Base-by-base conservation (phyloP, 2,113 vertebrate species). In the Chrysemys picta region DNA sequence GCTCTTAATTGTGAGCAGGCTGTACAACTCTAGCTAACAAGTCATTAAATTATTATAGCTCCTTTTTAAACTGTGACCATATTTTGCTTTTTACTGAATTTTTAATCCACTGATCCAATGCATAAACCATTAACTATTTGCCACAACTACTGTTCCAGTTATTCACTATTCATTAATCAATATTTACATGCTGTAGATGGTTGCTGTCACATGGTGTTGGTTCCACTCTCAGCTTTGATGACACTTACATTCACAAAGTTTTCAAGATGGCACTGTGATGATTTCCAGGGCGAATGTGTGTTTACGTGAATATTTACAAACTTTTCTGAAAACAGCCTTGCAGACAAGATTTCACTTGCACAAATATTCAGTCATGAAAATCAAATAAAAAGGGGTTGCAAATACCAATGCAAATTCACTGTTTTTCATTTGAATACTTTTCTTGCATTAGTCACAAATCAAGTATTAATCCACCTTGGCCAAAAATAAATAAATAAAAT, bases 1-100 rank as follows among this genome's bases (percentile, higher is more conserved):
- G 27, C 31, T n/a, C 4, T 0, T 14, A 35, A 38, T 0, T 1
- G 8, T 7, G 22, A 7, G 22, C 1, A 85, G 25, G 13, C 1
- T 57, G 80, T 8, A 54, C 59, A 45, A 75, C 19, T 76, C 62
- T 19, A 17, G 35, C 62, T 69, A n/a, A n/a, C 19, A 69, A 69
- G 62, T 69, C 8, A 69, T n/a, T n/a, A 69, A 16, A 19, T n/a
- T n/a, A 69, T 10, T 35, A 69, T 35, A 69, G 31, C 62, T 69
- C 12, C 21, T 85, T 49, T n/a, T 87, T 31, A 45, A 57, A 65
- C 2, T 53, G 10, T 21, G 65, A 84, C 2, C 2, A 53, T 16
- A 6, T 17, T 83, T 62, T 90, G 50, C 11, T 81, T 62, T 19
- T 6, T 85, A 3, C 72, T 25, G 24, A 4, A 3, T 5, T 19